Evolutionary conservation across 2,113 vertebrate genomes (phyloP), one percentile per base, ranked within the genome.

Genomic region (Pygoscelis antarcticus): DNA sequence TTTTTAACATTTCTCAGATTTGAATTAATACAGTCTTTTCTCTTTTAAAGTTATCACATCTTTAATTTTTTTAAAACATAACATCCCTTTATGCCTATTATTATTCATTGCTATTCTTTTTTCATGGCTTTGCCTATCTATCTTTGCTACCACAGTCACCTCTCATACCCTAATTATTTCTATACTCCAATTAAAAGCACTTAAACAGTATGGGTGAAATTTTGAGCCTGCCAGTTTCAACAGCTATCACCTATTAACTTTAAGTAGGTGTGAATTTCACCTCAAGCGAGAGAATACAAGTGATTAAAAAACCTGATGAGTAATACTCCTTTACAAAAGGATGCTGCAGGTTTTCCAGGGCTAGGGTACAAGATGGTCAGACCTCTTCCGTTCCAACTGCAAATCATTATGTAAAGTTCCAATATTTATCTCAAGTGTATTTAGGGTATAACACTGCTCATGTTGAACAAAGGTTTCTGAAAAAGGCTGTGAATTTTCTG

Each of bases 261-360:
- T 57, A 95, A 78, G 72, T 61, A 89, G 83, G 89, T 89, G 87
- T 93, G 74, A 92, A 72, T 87, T 84, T 89, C 1, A 79, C 83
- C 80, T 75, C n/a, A 87, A 74, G 75, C 49, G 18, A 96, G 32
- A 90, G 64, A 93, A 88, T 14, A 71, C 8, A 52, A 84, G 42
- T 20, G n/a, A 93, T 61, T 30, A 38, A 82, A 84, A 91, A 83
- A 52, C 11, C 27, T 58, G 23, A 93, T 76, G 58, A 93, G 36
- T 58, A 94, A 81, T 17, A 55, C 2, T 18, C 10, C 36, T 84
- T 81, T 61, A 34, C 11, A 65, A 87, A 82, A 82, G 52, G 30
- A 80, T 76, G 47, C 27, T 71, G 69, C 47, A 52, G 42, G 23
- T 82, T 87, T 93, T 76, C 52, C 30, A 93, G 52, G 15, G 57